Evolutionary conservation across 2,888 invertebrate species (phyloP).

Genomic region (Mesochorus sp.): DNA sequence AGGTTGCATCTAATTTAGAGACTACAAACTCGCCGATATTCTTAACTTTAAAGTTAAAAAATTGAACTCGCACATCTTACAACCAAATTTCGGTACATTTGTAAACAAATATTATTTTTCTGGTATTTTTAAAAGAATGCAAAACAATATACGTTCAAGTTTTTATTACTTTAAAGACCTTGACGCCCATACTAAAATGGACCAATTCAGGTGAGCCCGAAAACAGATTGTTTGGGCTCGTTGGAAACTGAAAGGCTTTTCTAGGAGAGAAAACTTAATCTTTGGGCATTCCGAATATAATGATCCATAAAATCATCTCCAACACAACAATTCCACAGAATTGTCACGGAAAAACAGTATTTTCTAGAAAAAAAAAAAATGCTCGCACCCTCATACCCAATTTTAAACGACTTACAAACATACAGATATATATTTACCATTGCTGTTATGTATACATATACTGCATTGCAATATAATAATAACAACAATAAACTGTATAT

Average conservation of each 20-base stretch:
- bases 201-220: neutral
- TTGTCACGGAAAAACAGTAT: slow-evolving; percentile 31
- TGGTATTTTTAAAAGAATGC: neutral
- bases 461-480: slow-evolving; percentile 23
- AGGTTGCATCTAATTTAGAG: no score
- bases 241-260: neutral
- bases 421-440: neutral
- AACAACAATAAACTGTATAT: slow-evolving; percentile 5
- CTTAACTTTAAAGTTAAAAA: no score
- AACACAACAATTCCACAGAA: neutral
- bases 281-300: neutral
- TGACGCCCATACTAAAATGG: neutral
- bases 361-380: slow-evolving; percentile 16
- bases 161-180: neutral
- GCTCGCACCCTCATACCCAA: slow-evolving; percentile 20
- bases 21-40: no score
- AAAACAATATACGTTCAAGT: neutral
- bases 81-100: no score
- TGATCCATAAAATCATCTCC: slow-evolving; percentile 2
- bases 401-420: slow-evolving; percentile 41
- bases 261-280: neutral
- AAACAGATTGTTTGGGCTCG: neutral
- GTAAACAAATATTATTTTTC: neutral
- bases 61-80: no score
- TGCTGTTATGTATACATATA: neutral